Percentiles rank a stretch among this genome's conserved stretches.
Evolutionary conservation across 2,797 vertebrate species (phyloP).

Genomic region (Eremophila alpestris): DNA sequence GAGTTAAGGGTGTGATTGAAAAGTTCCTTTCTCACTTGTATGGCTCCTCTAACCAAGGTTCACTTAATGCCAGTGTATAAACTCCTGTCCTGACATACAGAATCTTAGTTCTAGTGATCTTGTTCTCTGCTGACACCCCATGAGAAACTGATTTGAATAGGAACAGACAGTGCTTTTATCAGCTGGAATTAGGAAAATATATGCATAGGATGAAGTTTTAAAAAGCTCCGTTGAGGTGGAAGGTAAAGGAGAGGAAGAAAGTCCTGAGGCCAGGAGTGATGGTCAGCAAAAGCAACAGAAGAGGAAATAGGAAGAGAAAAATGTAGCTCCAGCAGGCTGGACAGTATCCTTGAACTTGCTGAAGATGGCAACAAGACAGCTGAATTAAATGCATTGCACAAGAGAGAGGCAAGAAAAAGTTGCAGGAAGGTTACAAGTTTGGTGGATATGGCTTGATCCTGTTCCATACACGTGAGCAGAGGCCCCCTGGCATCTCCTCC

Average conservation of each 20-base stretch:
- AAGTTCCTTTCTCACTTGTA: neutral
- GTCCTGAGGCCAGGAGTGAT: neutral
- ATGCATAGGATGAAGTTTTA: neutral
- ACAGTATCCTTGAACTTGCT: neutral
- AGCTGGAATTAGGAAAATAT: neutral
- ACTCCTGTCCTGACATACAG: neutral
- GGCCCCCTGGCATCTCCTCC: accelerated
- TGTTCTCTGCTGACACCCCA: neutral
- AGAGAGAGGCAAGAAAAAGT: neutral
- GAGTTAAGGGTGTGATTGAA: neutral
- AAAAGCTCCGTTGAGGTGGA: neutral
- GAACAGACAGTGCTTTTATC: neutral
- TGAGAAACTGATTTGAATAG: neutral
- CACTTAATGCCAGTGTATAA: neutral
- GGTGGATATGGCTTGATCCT: neutral
- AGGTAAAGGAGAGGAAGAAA: neutral
- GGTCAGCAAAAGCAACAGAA: neutral
- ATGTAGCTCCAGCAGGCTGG: accelerated
- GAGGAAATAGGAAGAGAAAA: neutral
- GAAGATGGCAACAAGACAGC: neutral
- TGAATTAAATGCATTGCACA: neutral
- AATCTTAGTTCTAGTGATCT: neutral
- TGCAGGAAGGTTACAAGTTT: neutral
- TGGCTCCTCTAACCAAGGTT: neutral
- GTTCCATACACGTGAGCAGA: accelerated